phyloP scores from a whole-genome alignment of 2,888 invertebrate species.

The Monopis laevigella region DNA sequence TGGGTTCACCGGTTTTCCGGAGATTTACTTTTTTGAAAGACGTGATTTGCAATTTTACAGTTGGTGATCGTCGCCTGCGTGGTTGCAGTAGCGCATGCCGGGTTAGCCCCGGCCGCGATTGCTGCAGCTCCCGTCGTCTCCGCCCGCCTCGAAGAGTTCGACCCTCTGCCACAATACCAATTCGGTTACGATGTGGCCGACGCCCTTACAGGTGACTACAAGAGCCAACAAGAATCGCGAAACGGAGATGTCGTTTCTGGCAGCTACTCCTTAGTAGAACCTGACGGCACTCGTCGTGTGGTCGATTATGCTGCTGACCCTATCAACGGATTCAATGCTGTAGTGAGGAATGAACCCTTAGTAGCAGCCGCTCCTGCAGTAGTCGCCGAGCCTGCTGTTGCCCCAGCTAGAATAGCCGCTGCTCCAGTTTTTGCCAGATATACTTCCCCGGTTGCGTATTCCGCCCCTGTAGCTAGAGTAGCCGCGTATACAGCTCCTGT shows the following conservation, averaged over 20 bases:
- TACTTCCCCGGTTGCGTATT: conserved; percentile 1
- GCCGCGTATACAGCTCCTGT: conserved; percentile 31
- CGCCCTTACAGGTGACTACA: conserved; percentile 53
- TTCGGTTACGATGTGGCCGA: conserved; percentile 55
- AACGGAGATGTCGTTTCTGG: conserved; percentile 64
- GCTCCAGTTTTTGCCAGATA: conserved; percentile 21
- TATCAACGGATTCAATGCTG: conserved; percentile 51
- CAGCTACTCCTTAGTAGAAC: conserved; percentile 47
- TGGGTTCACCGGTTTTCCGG: too few relatives aligned
- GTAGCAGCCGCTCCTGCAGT: conserved; percentile 35
- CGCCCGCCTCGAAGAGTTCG: conserved; percentile 41
- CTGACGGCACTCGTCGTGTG: conserved; percentile 48
- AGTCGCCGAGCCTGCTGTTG: conserved; percentile 26
- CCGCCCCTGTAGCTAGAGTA: conserved; percentile 8
- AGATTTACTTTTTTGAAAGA: too few relatives aligned
- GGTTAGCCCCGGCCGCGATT: conserved; percentile 26
- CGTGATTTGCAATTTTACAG: too few relatives aligned
- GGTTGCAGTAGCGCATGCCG: conserved; percentile 36
- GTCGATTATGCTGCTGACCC: conserved; percentile 53
- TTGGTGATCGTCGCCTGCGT: conserved; percentile 41
- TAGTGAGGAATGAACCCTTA: conserved; percentile 41
- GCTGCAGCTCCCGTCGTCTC: conserved; percentile 18
- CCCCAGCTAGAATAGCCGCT: conserved; percentile 29
- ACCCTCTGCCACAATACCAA: conserved; percentile 67
- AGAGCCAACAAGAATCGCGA: conserved; percentile 57